A percentile compares a stretch with the other conserved stretches of the same genome.
phyloP scores from a whole-genome alignment of 2,113 vertebrate genomes.

The Ictidomys tridecemlineatus region DNA sequence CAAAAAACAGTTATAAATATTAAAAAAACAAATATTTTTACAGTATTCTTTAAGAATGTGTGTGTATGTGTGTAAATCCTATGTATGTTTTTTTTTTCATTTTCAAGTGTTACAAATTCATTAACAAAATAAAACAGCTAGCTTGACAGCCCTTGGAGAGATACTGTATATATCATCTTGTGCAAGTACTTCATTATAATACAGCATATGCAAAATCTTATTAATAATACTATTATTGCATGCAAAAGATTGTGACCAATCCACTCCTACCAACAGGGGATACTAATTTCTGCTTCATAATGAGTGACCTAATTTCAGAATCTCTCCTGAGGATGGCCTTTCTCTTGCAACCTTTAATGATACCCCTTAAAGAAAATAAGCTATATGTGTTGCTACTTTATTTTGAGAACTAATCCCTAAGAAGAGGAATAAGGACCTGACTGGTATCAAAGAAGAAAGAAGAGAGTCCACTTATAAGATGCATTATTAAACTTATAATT shows the following conservation, averaged over 20 bases:
- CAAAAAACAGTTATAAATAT: not conserved
- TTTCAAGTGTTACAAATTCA: not conserved
- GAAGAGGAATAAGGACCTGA: not conserved
- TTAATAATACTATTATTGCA: not conserved
- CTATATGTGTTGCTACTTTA: not conserved
- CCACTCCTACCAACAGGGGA: not conserved
- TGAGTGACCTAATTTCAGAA: not conserved
- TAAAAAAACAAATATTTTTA: not conserved
- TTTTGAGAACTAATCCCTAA: not conserved
- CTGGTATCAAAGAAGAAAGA: not conserved
- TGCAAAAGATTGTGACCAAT: not conserved
- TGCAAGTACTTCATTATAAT: not conserved
- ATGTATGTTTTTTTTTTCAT: not conserved
- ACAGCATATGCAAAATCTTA: not conserved
- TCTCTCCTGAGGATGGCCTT: fast-evolving
- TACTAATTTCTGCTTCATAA: not conserved
- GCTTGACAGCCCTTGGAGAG: not conserved
- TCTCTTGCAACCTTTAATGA: not conserved
- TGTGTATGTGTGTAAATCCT: too few relatives aligned
- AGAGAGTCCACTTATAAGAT: not conserved
- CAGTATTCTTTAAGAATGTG: not conserved
- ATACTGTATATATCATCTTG: not conserved
- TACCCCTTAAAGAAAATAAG: not conserved
- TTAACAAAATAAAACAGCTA: not conserved
- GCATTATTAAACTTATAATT: not conserved